phyloP scores from a whole-genome alignment of 92 coral and sea anemone species.

The Phymanthus crucifer region DNA sequence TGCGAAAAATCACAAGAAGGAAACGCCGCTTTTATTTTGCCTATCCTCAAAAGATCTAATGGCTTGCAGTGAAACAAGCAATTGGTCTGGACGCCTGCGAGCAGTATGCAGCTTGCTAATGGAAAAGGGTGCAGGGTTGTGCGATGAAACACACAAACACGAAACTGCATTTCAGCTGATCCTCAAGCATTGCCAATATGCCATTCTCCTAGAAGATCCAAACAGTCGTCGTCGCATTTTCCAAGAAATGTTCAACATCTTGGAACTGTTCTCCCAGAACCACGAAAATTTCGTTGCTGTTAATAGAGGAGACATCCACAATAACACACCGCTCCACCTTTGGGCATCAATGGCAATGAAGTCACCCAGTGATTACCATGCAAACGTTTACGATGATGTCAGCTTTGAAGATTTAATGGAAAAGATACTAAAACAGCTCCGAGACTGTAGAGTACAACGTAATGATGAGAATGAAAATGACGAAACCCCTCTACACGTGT shows the following conservation, averaged over 20 bases:
- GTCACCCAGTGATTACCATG: neutral
- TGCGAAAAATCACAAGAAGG: neutral
- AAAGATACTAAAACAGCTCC: neutral
- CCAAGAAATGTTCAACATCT: neutral
- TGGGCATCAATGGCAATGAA: constrained; percentile 10
- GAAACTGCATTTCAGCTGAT: neutral
- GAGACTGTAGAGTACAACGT: neutral
- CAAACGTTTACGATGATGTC: neutral
- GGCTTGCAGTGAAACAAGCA: neutral
- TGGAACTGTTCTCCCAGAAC: neutral
- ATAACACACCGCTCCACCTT: constrained; percentile 1
- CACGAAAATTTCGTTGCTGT: no score
- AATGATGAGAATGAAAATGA: neutral
- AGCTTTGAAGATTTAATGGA: neutral
- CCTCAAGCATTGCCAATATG: neutral
- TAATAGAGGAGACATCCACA: neutral
- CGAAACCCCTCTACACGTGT: constrained; percentile 11
- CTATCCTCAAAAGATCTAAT: neutral
- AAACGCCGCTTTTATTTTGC: neutral
- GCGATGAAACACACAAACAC: neutral
- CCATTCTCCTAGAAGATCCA: neutral
- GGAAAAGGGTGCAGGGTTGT: neutral
- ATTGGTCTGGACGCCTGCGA: neutral
- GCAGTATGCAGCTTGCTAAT: neutral
- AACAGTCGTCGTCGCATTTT: neutral